Evolutionary conservation across 2,888 invertebrate genomes (phyloP).

Genomic region (Campoplex capitator): DNA sequence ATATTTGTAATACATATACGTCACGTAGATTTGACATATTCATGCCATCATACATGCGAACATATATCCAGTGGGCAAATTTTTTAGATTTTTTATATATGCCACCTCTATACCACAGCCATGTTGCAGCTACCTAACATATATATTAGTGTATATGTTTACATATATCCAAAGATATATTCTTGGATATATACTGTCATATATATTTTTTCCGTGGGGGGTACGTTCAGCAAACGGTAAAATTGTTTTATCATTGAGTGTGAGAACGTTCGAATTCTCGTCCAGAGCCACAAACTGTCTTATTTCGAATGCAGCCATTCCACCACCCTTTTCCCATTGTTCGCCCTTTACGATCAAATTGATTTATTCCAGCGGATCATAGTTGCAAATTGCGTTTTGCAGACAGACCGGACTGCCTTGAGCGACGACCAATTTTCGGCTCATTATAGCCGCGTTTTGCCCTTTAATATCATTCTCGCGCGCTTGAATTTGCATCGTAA

Average conservation of each 20-base stretch:
- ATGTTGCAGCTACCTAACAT: too few relatives aligned
- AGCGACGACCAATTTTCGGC: conserved; percentile 12
- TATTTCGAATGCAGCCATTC: conserved; percentile 38
- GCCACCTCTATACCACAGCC: too few relatives aligned
- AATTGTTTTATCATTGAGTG: conserved; percentile 11
- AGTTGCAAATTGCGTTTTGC: conserved; percentile 30
- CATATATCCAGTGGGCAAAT: too few relatives aligned
- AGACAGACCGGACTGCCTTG: conserved; percentile 21
- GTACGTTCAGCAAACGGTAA: conserved; percentile 26
- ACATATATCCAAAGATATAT: too few relatives aligned
- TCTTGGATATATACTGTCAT: too few relatives aligned
- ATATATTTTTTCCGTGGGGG: too few relatives aligned
- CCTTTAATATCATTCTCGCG: neutral
- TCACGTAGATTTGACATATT: too few relatives aligned
- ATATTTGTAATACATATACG: too few relatives aligned
- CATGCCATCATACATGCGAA: too few relatives aligned
- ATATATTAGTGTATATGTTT: too few relatives aligned
- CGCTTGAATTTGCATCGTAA: conserved; percentile 4
- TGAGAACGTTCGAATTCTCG: conserved; percentile 40
- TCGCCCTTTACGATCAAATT: conserved; percentile 43
- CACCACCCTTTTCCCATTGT: conserved; percentile 19
- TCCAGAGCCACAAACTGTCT: conserved; percentile 37
- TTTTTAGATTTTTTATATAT: too few relatives aligned
- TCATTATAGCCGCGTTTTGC: conserved; percentile 43
- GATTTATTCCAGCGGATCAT: conserved; percentile 51